Percentiles rank a stretch among this genome's conserved stretches.
phyloP scores from a whole-genome alignment of 1,140 invertebrate genomes.

The Leptopilina clavipes region DNA sequence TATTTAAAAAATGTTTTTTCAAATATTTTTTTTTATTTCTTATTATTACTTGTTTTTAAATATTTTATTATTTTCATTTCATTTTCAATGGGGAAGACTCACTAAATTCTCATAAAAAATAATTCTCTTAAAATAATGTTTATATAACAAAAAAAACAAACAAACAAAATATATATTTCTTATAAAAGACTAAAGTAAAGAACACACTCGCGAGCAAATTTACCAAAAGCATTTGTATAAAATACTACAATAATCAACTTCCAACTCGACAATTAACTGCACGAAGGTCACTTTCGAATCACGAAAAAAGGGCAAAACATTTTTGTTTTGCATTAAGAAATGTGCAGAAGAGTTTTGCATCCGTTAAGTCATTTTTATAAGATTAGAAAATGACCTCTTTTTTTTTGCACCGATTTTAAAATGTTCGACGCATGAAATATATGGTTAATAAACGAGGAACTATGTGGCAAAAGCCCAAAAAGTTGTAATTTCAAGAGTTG shows the following conservation, averaged over 20 bases:
- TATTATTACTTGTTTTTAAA: conserved; percentile 11
- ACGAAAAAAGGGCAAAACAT: conserved; percentile 27
- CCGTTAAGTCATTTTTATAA: conserved; percentile 17
- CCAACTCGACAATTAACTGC: conserved; percentile 31
- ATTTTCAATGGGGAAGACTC: conserved; percentile 33
- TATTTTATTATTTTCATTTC: conserved; percentile 41
- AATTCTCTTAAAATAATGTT: conserved; percentile 35
- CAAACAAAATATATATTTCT: background rate
- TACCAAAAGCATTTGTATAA: conserved; percentile 28
- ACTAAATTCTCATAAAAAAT: background rate
- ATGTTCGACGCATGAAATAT: conserved; percentile 15
- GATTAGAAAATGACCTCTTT: conserved; percentile 31
- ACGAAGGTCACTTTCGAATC: conserved; percentile 34
- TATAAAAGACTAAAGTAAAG: background rate
- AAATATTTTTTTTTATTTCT: conserved; percentile 11
- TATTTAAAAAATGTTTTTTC: background rate
- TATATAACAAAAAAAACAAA: conserved; percentile 17
- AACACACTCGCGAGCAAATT: background rate
- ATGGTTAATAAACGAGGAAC: conserved; percentile 18
- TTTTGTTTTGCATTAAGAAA: too few species aligned
- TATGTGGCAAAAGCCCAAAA: conserved; percentile 22
- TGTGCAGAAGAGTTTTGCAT: conserved; percentile 8
- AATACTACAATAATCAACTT: conserved; percentile 20
- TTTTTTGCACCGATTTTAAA: background rate
- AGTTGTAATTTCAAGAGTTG: conserved; percentile 8